Evolutionary conservation across 1,140 invertebrate genomes (phyloP).

Genomic region (Rhizoglyphus robini): DNA sequence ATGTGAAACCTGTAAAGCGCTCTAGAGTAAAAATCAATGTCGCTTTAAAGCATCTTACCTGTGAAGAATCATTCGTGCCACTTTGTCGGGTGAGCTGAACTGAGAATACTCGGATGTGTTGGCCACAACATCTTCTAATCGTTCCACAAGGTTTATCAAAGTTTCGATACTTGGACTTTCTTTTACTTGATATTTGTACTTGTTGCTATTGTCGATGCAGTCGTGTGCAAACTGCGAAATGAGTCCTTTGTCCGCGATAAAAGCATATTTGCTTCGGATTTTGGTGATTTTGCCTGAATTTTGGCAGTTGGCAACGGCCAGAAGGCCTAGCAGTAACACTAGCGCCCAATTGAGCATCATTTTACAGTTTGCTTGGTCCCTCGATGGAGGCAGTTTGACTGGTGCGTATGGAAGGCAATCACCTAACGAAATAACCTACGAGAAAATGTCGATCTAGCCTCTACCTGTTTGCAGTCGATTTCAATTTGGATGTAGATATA

Average conservation of each 20-base stretch:
- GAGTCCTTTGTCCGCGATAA: slow-evolving; percentile 5
- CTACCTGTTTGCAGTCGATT: not conserved
- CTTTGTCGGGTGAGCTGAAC: not conserved
- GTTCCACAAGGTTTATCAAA: not conserved
- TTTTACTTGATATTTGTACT: not conserved
- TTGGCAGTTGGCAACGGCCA: not conserved
- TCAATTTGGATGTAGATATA: not conserved
- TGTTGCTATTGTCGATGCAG: not conserved
- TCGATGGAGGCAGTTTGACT: not conserved
- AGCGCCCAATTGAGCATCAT: no score
- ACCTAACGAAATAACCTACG: not conserved
- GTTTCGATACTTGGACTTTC: slow-evolving; percentile 4
- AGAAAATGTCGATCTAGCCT: not conserved
- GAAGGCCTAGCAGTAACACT: no score
- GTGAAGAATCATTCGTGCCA: slow-evolving; percentile 6
- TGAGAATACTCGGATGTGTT: not conserved
- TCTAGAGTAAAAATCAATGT: not conserved
- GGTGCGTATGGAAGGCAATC: not conserved
- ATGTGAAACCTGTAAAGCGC: slow-evolving; percentile 7
- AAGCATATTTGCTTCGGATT: slow-evolving; percentile 7
- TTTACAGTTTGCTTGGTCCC: no score
- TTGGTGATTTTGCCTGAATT: not conserved
- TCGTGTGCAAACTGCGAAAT: not conserved
- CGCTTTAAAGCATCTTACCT: not conserved
- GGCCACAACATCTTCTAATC: slow-evolving; percentile 1